phyloP scores from a whole-genome alignment of 2,888 invertebrate species.

The Sipha maydis region DNA sequence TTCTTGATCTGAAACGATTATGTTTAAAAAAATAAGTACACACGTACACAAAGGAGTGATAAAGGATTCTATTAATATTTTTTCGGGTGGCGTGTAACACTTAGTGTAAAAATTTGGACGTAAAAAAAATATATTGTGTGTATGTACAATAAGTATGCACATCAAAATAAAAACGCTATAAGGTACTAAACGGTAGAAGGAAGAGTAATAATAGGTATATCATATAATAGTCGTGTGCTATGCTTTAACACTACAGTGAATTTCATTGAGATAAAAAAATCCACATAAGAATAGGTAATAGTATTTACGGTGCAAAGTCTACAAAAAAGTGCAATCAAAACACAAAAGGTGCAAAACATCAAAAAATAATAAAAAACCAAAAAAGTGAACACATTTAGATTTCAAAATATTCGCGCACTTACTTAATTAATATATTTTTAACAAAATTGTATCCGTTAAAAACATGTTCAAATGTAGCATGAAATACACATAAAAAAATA shows the following conservation, averaged over 20 bases:
- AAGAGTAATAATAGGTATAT: background rate
- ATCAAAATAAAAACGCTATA: slow-evolving; percentile 6
- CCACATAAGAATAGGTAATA: slow-evolving; percentile 6
- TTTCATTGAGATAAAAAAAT: background rate
- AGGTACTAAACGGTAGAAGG: slow-evolving; percentile 40
- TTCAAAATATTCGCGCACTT: slow-evolving; percentile 59
- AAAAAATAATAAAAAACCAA: slow-evolving; percentile 17
- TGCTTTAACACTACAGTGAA: slow-evolving; percentile 36
- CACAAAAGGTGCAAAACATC: slow-evolving; percentile 57
- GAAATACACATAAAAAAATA: slow-evolving; percentile 50
- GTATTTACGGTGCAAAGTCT: slow-evolving; percentile 56
- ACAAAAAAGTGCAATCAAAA: slow-evolving; percentile 62
- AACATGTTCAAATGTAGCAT: slow-evolving; percentile 54
- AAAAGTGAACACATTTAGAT: slow-evolving; percentile 45
- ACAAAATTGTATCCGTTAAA: slow-evolving; percentile 40
- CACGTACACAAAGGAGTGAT: background rate
- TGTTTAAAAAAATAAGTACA: background rate
- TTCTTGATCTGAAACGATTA: background rate
- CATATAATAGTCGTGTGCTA: slow-evolving; percentile 12
- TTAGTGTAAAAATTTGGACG: background rate
- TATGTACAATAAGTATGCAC: slow-evolving; percentile 1
- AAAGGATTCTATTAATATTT: background rate
- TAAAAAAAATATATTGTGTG: background rate
- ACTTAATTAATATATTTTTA: slow-evolving; percentile 49
- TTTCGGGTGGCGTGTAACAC: background rate